A percentile compares a stretch with the other conserved stretches of the same genome.
phyloP scores from a whole-genome alignment of 2,113 vertebrate genomes.

The Anhinga anhinga region DNA sequence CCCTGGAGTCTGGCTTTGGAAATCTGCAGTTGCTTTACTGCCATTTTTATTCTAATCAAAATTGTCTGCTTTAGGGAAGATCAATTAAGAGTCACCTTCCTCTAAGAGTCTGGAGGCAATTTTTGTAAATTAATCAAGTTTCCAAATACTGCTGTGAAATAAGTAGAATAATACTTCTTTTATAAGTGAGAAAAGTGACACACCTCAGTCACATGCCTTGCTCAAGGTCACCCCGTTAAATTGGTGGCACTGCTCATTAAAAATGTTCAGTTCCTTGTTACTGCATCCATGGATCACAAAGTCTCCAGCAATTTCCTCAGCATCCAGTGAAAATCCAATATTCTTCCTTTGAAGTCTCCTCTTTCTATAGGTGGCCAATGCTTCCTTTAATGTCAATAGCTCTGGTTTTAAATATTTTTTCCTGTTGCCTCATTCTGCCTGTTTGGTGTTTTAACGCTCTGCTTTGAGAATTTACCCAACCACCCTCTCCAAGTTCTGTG shows the following conservation, averaged over 20 bases:
- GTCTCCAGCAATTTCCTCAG: neutral
- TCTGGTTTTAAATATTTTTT: neutral
- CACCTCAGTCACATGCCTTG: neutral
- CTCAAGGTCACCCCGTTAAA: neutral
- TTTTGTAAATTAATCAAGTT: constrained; percentile 44
- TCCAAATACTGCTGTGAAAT: neutral
- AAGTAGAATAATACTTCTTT: neutral
- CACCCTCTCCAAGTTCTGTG: neutral
- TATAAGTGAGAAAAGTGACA: neutral
- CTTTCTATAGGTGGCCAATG: neutral
- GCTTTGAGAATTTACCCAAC: neutral
- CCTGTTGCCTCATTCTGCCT: neutral
- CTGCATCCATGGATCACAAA: neutral
- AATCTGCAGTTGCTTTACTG: neutral
- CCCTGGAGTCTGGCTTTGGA: neutral
- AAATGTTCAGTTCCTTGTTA: neutral
- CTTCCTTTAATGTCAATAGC: neutral
- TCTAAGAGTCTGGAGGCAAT: constrained; percentile 18
- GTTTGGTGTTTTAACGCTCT: neutral
- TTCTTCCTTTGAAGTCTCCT: neutral
- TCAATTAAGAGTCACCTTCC: constrained; percentile 48
- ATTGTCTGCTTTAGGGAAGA: constrained; percentile 25
- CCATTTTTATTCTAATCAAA: constrained; percentile 38
- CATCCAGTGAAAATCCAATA: neutral
- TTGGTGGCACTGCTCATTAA: neutral